Evolutionary conservation across 2,113 vertebrate genomes (phyloP).

Genomic region (Trochalopteron elliotii): DNA sequence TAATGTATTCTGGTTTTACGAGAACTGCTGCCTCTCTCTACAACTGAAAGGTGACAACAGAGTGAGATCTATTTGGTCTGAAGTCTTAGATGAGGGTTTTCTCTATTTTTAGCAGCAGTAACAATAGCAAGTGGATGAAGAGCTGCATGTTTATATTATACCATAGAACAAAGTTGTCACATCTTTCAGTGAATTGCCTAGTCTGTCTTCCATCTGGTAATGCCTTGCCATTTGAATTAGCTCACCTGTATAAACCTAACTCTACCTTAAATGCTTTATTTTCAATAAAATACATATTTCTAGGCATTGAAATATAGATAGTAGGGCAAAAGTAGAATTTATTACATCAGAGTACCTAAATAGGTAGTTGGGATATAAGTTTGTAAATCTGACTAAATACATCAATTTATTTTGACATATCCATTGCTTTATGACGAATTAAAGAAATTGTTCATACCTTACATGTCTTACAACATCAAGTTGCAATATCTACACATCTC

Average conservation of each 20-base stretch:
- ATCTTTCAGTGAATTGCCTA: not conserved
- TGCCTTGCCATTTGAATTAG: not conserved
- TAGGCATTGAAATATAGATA: not conserved
- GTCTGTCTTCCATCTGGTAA: not conserved
- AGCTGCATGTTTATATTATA: not conserved
- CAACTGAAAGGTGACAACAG: not conserved
- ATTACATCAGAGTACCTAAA: not conserved
- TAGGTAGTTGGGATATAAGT: not conserved
- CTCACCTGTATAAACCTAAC: not conserved
- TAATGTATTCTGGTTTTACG: not conserved
- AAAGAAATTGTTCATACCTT: not conserved
- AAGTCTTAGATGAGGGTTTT: not conserved
- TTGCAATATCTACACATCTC: not conserved
- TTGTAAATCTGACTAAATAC: not conserved
- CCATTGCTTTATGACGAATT: not conserved
- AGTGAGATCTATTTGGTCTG: not conserved
- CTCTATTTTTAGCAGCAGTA: slow-evolving; percentile 26
- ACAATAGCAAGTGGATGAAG: not conserved
- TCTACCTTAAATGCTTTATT: not conserved
- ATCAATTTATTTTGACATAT: not conserved
- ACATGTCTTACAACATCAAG: not conserved
- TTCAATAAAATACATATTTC: not conserved
- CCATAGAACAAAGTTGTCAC: not conserved
- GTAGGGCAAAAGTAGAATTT: not conserved
- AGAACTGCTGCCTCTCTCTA: not conserved